Evolutionary conservation across 92 coral and sea anemone species (phyloP), one percentile per base, ranked within the genome.

Genomic region (Scolanthus callimorphus): DNA sequence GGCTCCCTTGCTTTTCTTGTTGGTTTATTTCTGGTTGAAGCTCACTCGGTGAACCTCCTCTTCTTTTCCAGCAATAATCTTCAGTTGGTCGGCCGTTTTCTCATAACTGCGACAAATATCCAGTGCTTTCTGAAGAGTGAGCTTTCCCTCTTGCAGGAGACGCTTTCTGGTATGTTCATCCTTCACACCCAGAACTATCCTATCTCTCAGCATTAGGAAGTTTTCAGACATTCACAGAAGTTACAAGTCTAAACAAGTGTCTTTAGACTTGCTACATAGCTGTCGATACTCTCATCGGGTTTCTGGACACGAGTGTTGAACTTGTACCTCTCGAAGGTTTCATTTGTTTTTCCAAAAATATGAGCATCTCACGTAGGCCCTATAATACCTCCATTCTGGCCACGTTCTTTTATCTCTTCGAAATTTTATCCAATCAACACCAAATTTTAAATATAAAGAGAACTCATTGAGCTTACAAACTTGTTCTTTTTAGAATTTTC

Each of bases 131-230:
- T 49, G 43, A n/a, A 64, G 71, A 0, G 61, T 64, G 3, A 51
- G 11, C 41, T 64, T 64, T 17, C 71, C 27, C 1, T 64, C 61
- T 23, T 64, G 71, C 17, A 51, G 31, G 1, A 64, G 71, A 10
- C 71, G 20, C 43, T 51, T 49, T 21, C 50, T 11, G 17, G 47
- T 17, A 17, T 31, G 46, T 1, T 64, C 61, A 27, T 19, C 49
- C 30, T 51, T 23, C 20, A 51, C 29, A 27, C 60, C 71, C 0
- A 64, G 20, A 20, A 50, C 57, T 21, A 50, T 64, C 19, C 71
- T 3, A 43, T 64, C 61, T 64, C 38, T 31, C n/a, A n/a, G n/a
- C n/a, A n/a, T n/a, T n/a, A n/a, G n/a, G n/a, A n/a, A n/a, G n/a
- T n/a, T n/a, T 51, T 49, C 21, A 64, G 29, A 21, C 49, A 49